These are phyloP conservation scores for Galago senegalensis DNA, from an alignment of 2,797 vertebrate species.

Conservation along the genomic window DNA sequence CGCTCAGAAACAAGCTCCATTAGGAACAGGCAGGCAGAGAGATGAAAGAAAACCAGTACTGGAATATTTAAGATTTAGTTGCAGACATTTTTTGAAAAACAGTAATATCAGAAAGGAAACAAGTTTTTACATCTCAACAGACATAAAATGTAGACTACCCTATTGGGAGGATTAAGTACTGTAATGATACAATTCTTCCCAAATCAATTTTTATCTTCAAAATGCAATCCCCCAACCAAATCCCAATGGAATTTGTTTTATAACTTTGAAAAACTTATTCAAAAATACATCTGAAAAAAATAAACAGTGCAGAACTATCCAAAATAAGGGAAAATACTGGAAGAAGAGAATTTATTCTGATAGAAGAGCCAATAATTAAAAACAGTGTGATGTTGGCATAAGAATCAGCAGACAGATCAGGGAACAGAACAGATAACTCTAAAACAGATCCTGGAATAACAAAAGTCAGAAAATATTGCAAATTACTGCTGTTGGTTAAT, in stretches of 20 bases:
- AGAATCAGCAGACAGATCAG: conserved; percentile 76
- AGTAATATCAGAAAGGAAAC: conserved; percentile 56
- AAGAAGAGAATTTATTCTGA: conserved; percentile 75
- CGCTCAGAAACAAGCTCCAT: neutral
- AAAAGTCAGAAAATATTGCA: conserved; percentile 57
- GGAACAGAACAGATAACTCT: conserved; percentile 78
- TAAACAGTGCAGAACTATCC: conserved; percentile 47
- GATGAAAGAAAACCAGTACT: neutral
- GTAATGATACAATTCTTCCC: conserved; percentile 26
- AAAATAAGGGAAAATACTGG: conserved; percentile 76
- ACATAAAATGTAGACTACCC: conserved; percentile 51
- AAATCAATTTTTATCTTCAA: conserved; percentile 62
- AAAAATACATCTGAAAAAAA: conserved; percentile 73
- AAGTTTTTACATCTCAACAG: conserved; percentile 4
- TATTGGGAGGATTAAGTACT: conserved; percentile 51
- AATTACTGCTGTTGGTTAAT: conserved; percentile 39
- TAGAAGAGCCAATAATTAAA: conserved; percentile 77
- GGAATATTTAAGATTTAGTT: neutral
- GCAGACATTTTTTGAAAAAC: conserved; percentile 15
- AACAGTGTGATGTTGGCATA: conserved; percentile 79
- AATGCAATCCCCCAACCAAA: conserved; percentile 65
- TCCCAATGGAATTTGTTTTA: conserved; percentile 60
- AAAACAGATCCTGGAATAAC: conserved; percentile 68
- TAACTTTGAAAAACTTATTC: conserved; percentile 64
- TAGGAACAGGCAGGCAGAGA: neutral